These are phyloP conservation scores for Hemaris fuciformis DNA, from an alignment of 2,888 invertebrate genomes.

Conservation along the genomic window DNA sequence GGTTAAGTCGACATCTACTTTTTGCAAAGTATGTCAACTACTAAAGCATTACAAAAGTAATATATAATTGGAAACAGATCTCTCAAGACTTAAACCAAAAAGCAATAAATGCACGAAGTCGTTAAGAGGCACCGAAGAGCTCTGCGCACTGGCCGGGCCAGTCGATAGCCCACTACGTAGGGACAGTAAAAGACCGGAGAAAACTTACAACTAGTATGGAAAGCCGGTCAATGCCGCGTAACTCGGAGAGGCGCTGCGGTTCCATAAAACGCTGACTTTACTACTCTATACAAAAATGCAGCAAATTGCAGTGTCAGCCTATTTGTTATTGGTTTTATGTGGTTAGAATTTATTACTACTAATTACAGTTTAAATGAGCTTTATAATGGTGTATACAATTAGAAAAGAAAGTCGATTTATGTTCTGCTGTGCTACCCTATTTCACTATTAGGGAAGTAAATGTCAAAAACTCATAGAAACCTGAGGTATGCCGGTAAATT, in stretches of 20 bases:
- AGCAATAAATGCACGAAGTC: slow-evolving; percentile 49
- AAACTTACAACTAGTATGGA: slow-evolving; percentile 29
- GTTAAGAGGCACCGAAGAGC: slow-evolving; percentile 42
- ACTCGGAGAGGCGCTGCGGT: slow-evolving; percentile 10
- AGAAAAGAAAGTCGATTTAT: no score
- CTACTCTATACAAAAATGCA: background rate
- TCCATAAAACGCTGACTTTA: slow-evolving; percentile 10
- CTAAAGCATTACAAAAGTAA: background rate
- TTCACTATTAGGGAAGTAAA: no score
- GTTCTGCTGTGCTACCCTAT: no score
- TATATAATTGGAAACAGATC: slow-evolving; percentile 1
- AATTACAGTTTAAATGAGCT: background rate
- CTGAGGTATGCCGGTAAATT: no score
- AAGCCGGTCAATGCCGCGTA: slow-evolving; percentile 31
- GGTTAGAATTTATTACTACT: background rate
- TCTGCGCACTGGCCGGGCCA: slow-evolving; percentile 21
- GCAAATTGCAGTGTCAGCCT: background rate
- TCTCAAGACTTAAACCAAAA: slow-evolving; percentile 29
- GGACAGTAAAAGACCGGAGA: slow-evolving; percentile 25
- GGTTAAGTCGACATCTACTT: background rate
- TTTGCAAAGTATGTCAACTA: background rate
- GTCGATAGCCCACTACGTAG: slow-evolving; percentile 29
- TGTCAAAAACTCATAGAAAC: no score
- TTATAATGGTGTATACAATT: no score
- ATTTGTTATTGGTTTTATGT: background rate